A percentile compares a stretch with the other conserved stretches of the same genome.
phyloP scores from a whole-genome alignment of 1,140 invertebrate genomes.

The Macrotrachela quadricornifera region DNA sequence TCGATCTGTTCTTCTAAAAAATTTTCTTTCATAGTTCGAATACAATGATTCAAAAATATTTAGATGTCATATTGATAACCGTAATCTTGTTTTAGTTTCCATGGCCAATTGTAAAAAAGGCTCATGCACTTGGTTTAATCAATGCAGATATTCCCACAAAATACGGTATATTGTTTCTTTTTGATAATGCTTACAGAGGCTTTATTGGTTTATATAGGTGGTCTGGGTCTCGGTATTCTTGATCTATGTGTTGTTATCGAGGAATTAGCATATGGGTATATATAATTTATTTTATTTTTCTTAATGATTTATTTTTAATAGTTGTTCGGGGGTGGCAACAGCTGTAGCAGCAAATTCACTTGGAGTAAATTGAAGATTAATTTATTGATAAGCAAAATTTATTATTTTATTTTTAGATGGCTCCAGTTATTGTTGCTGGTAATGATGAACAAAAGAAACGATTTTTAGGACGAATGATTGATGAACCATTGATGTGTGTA shows the following conservation, averaged over 20 bases:
- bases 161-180: conserved; percentile 28
- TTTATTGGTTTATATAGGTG: conserved; percentile 37
- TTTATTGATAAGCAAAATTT: conserved; percentile 9
- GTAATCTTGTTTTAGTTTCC: conserved; percentile 48
- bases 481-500: conserved; percentile 68
- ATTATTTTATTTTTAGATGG: conserved; percentile 43
- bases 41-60: too few relatives aligned
- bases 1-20: too few relatives aligned
- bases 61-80: too few relatives aligned
- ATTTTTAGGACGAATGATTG: conserved; percentile 60
- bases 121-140: conserved; percentile 63
- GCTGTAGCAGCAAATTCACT: conserved; percentile 68
- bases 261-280: conserved; percentile 55
- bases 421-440: conserved; percentile 59
- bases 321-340: conserved; percentile 75
- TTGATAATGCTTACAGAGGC: background rate
- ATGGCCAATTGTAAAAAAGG: conserved; percentile 80
- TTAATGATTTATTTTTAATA: too few relatives aligned
- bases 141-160: conserved; percentile 57
- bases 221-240: conserved; percentile 51
- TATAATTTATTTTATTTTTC: too few relatives aligned
- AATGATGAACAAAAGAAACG: conserved; percentile 73
- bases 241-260: conserved; percentile 66
- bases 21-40: too few relatives aligned
- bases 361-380: conserved; percentile 43